Evolutionary conservation across 2,888 invertebrate genomes (phyloP), one percentile per base, ranked within the genome.

Genomic region (Pseudococcus jackbeardsleyi): DNA sequence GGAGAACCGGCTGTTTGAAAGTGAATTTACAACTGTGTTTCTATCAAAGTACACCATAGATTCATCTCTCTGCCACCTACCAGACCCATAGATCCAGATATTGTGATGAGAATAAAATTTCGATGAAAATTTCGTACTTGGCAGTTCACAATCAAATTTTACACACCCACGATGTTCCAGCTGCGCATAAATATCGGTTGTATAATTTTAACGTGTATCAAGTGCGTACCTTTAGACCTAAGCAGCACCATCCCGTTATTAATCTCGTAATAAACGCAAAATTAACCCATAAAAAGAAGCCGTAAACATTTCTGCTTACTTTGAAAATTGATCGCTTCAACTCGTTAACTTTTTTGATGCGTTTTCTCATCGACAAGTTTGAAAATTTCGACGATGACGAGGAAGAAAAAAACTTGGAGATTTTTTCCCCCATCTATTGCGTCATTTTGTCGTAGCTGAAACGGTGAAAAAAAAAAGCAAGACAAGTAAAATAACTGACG

Each of bases 271-370:
- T 72, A 72, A 72, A 72, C 68, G 33, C 26, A 15, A 72, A 72
- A 72, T 72, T 15, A 33, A 15, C 26, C 68, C 68, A 72, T 72
- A 72, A 72, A 72, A 72, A 72, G 33, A 15, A 59, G 33, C 68
- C 15, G 33, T 72, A 72, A 72, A 72, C 68, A 33, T 50, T 64
- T 72, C 33, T 72, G 68, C 68, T 72, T 72, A 72, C 68, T 72
- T 72, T 72, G 68, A 72, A 72, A 72, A 72, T 72, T 72, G 22
- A 72, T 72, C 68, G 68, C 33, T 72, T 72, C 6, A n/a, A 72
- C 33, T 72, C 68, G 68, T 72, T 72, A 72, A 72, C 68, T 72
- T 72, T 72, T 72, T 72, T 72, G 68, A 72, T 72, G 68, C 33
- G 22, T 72, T 72, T 72, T 15, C 19, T 9, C 59, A 59, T 59